phyloP scores from a whole-genome alignment of 1,140 invertebrate genomes.

The Parasteatoda tepidariorum region DNA sequence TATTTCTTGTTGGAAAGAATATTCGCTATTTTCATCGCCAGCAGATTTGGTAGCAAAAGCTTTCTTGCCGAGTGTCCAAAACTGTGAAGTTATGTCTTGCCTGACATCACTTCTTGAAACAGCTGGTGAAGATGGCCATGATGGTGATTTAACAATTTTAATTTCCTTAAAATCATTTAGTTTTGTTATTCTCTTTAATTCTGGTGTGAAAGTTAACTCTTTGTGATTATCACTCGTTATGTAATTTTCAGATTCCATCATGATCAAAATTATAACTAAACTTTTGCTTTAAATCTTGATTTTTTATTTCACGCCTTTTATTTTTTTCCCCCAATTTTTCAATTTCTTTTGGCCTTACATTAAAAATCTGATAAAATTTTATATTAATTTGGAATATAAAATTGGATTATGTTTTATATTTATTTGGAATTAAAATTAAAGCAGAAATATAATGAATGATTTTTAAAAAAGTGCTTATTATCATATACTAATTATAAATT shows the following conservation, averaged over 20 bases:
- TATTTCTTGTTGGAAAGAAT: background rate
- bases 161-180: constrained; percentile 5
- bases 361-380: background rate
- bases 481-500: too few species aligned
- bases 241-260: constrained; percentile 18
- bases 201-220: constrained; percentile 23
- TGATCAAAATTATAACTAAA: too few species aligned
- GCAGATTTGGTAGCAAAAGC: background rate
- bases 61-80: constrained; percentile 10
- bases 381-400: background rate
- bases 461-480: too few species aligned
- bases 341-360: background rate
- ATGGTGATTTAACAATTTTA: constrained; percentile 42
- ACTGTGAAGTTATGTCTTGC: background rate
- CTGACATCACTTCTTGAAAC: background rate
- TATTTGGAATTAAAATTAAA: too few species aligned
- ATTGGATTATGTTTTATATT: too few species aligned
- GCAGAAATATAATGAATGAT: too few species aligned
- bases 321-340: background rate
- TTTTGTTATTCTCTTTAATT: constrained; percentile 28
- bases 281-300: too few species aligned
- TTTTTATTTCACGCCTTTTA: too few species aligned
- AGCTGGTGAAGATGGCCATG: constrained; percentile 37
- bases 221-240: background rate
- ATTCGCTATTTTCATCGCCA: background rate